These are phyloP conservation scores for Leucophora obtusa DNA, from an alignment of 2,888 invertebrate species.

Conservation along the genomic window DNA sequence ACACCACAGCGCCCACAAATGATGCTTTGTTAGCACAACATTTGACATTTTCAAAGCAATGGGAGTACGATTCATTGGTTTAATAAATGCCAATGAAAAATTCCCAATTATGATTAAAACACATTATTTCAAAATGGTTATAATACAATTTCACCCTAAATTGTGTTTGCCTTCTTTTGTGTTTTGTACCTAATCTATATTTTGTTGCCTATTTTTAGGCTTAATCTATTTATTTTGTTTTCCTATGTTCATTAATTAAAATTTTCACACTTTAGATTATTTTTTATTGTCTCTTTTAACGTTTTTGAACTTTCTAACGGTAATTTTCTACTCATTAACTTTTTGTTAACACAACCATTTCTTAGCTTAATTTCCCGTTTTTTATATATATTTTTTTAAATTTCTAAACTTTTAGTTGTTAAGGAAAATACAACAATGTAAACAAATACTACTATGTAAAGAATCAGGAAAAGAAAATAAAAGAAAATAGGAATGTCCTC, in stretches of 20 bases:
- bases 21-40: too few relatives aligned
- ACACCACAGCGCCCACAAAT: too few relatives aligned
- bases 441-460: neutral
- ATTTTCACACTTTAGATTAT: conserved; percentile 12
- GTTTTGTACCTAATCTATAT: too few relatives aligned
- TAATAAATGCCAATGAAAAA: too few relatives aligned
- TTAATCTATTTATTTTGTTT: too few relatives aligned
- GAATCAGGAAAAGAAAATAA: neutral
- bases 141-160: too few relatives aligned
- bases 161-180: too few relatives aligned
- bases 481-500: conserved; percentile 11
- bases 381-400: neutral
- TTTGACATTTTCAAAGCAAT: too few relatives aligned
- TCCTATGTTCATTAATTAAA: conserved; percentile 2
- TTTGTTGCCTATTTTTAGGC: too few relatives aligned
- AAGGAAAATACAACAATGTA: neutral
- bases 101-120: too few relatives aligned
- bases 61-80: too few relatives aligned
- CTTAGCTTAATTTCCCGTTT: conserved; percentile 15
- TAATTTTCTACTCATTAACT: conserved; percentile 39
- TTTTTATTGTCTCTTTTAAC: neutral
- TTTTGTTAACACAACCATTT: conserved; percentile 8
- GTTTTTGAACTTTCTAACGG: conserved; percentile 15
- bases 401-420: neutral
- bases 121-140: too few relatives aligned